Conservation (phyloP, 2,113 vertebrate species). For the Eulacestoma nigropectus region DNA sequence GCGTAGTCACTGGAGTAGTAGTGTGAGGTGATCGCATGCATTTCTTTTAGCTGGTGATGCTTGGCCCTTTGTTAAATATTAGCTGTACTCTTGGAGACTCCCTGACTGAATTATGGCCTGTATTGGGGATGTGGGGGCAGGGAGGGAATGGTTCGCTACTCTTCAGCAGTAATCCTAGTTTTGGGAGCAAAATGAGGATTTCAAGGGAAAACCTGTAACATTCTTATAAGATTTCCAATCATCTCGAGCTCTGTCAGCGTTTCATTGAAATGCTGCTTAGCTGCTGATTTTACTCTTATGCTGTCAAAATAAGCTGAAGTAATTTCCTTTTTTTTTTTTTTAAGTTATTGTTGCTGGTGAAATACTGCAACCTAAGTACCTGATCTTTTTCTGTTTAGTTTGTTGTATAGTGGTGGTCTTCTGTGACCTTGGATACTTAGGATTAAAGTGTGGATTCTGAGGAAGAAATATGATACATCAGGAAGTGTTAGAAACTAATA, state of each 20-base stretch:
- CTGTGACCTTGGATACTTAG: not conserved
- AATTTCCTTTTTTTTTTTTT: not conserved
- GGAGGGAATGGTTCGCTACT: not conserved
- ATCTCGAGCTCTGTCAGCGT: not conserved
- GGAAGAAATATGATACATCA: not conserved
- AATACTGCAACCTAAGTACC: not conserved
- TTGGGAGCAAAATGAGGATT: not conserved
- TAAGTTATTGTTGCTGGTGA: not conserved
- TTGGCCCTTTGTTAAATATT: conserved; percentile 58
- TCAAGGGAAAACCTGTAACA: not conserved
- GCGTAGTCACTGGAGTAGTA: not conserved
- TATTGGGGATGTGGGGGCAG: not conserved
- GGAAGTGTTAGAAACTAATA: conserved; percentile 17
- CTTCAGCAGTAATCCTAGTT: not conserved
- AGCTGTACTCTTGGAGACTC: conserved; percentile 17
- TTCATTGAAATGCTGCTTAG: not conserved
- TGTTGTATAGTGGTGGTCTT: not conserved
- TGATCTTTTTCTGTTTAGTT: not conserved
- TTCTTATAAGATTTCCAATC: not conserved
- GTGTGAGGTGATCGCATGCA: not conserved
- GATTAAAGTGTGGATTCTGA: not conserved
- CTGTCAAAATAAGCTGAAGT: not conserved
- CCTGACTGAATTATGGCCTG: not conserved
- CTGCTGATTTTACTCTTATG: not conserved
- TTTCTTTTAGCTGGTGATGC: conserved; percentile 20